phyloP scores from a whole-genome alignment of 2,797 vertebrate genomes.

The Pseudochaenichthys georgianus region DNA sequence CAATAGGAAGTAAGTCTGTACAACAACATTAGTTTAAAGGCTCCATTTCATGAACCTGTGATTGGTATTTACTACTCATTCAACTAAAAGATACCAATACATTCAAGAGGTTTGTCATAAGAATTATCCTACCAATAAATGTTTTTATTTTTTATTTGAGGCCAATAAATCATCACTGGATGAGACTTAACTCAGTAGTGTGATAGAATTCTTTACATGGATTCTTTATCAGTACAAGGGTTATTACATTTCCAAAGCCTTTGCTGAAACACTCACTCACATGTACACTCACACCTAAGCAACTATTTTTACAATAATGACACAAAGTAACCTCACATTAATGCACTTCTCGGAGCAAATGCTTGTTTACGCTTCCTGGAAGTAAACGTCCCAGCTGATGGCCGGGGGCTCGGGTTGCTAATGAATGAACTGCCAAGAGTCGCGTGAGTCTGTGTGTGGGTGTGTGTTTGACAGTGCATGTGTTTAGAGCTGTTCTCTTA shows the following conservation, averaged over 20 bases:
- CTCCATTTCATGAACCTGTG: background rate
- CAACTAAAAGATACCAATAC: background rate
- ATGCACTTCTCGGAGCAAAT: conserved; percentile 23
- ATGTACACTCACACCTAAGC: background rate
- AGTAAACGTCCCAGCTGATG: conserved; percentile 21
- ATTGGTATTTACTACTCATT: background rate
- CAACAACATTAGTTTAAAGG: background rate
- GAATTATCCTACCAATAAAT: background rate
- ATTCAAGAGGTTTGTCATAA: background rate
- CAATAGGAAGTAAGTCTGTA: background rate
- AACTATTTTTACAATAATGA: background rate
- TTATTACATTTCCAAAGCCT: background rate
- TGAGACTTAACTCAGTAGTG: background rate
- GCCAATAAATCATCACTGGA: background rate
- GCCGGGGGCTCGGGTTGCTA: conserved; percentile 6
- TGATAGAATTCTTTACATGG: background rate
- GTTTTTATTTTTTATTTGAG: background rate
- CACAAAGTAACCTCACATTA: conserved; percentile 8
- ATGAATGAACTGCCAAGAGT: conserved; percentile 19
- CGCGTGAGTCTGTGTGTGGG: background rate
- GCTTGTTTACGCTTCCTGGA: conserved; percentile 32
- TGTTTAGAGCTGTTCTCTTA: conserved; percentile 30
- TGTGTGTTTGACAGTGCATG: conserved; percentile 2
- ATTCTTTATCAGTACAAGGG: too few relatives aligned
- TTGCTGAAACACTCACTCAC: background rate